Conservation (phyloP, 2,888 invertebrate species). For the Mactromeris polynyma region DNA sequence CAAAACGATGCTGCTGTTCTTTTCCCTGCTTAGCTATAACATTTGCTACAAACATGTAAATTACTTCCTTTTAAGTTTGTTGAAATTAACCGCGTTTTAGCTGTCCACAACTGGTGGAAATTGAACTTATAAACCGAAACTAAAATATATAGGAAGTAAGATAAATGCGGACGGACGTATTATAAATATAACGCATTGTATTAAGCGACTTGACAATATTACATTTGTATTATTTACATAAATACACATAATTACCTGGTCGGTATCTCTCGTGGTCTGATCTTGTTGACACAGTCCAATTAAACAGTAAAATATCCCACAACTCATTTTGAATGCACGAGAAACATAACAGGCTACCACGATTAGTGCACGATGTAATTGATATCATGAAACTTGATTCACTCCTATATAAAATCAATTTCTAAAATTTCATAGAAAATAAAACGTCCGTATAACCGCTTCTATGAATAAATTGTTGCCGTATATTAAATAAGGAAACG, state of each 20-base stretch:
- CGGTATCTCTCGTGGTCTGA: not conserved
- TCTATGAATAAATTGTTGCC: not conserved
- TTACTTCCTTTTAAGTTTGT: too few relatives aligned
- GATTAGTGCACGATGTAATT: not conserved
- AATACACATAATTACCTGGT: not conserved
- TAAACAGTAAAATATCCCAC: constrained; percentile 4
- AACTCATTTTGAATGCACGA: not conserved
- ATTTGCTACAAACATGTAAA: too few relatives aligned
- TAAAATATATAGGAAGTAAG: too few relatives aligned
- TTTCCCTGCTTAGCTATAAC: too few relatives aligned
- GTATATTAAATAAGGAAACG: not conserved
- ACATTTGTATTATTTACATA: too few relatives aligned
- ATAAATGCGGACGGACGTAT: too few relatives aligned
- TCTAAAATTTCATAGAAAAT: not conserved
- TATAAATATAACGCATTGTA: too few relatives aligned
- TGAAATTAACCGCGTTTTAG: too few relatives aligned
- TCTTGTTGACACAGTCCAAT: not conserved
- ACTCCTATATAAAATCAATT: not conserved
- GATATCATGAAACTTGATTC: not conserved
- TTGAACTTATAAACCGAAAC: too few relatives aligned
- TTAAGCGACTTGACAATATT: too few relatives aligned
- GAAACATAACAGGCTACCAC: not conserved
- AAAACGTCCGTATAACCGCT: not conserved
- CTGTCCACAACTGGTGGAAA: too few relatives aligned
- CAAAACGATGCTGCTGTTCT: too few relatives aligned